Base-by-base conservation (phyloP, 2,797 vertebrate species). In the Neosalanx taihuensis region DNA sequence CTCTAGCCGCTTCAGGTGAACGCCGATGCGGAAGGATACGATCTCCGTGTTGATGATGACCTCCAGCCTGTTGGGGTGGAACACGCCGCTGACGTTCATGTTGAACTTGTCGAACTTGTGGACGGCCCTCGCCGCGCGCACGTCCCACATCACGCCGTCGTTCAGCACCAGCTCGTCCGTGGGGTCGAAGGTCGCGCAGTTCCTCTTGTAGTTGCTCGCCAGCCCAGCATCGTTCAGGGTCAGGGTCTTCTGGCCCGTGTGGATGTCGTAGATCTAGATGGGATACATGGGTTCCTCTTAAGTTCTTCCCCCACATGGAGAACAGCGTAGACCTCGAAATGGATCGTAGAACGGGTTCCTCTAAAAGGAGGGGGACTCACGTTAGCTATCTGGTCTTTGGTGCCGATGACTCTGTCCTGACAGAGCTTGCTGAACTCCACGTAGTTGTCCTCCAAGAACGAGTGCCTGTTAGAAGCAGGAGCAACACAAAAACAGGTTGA, bases 401-500 rank as follows among this genome's bases (percentile, higher is more conserved):
- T 99, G 82, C 97, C 96, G 75, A 99, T 96, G 83, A 98, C 96
- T 74, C 96, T 86, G 85, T 98, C 97, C 89, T 98, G 97, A 87
- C 92, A 97, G 71, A 95, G 95, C 88, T 97, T 98, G 88, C 97
- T 98, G 92, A 99, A 99, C 87, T 99, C 96, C 64, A 99, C 95
- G 62, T 98, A 96, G 83, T 98, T 94, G 83, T 99, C 97, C 72
- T 98, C 96, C 31, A 91, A 90, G 83, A 98, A 99, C 5, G 96
- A 97, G 91, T 95, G 94, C 83, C 97, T 98, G 82, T 0, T 70
- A 62, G 1, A 30, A 13, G 75, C 33, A 23, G n/a, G 37, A 37
- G 35, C 2, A 58, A 10, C 3, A 46, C 29, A 31, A 4, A 13
- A 12, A 3, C 9, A 13, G 0, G 41, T 9, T 46, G 41, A 46